Evolutionary conservation across 2,797 vertebrate genomes (phyloP), one percentile per base, ranked within the genome.

Genomic region (Anguilla pacifica): DNA sequence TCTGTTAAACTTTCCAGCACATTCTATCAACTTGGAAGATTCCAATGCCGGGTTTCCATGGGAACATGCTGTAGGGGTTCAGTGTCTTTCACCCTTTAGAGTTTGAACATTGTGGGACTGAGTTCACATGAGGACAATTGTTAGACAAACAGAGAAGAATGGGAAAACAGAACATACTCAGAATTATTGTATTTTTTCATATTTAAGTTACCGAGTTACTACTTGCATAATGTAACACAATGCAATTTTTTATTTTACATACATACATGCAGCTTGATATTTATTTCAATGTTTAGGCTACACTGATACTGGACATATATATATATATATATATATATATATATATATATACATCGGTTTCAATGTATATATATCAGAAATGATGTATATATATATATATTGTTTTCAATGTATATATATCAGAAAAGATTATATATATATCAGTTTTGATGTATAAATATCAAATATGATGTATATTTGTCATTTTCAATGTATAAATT

Each of bases 31-130:
- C 51, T 53, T 51, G 1, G 82, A 7, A 39, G 31, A 77, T 77
- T 77, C 72, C 74, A 43, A 22, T 39, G 39, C 74, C 6, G 74
- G 83, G 83, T 84, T 84, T 84, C 53, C 51, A 59, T 31, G 17
- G 83, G 9, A 31, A 35, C 53, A 17, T 51, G 53, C 51, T 57
- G n/a, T 28, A 83, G 17, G 35, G 74, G 39, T 19, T 55, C 11
- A 57, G 28, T 57, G 11, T 28, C 55, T 53, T 53, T 19, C n/a
- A 10, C 15, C 49, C 2, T 28, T 82, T 17, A 22, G n/a, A 51
- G 49, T 83, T 82, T 17, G 7, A 82, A 19, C 22, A 82, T 22
- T 15, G 28, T 22, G 35, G 35, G 9, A 46, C 46, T 51, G 46
- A n/a, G 7, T 25, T 82, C 79, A 82, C 22, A 51, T 13, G 28